Conservation (phyloP, 2,888 invertebrate species). For the Andrena flavipes region DNA sequence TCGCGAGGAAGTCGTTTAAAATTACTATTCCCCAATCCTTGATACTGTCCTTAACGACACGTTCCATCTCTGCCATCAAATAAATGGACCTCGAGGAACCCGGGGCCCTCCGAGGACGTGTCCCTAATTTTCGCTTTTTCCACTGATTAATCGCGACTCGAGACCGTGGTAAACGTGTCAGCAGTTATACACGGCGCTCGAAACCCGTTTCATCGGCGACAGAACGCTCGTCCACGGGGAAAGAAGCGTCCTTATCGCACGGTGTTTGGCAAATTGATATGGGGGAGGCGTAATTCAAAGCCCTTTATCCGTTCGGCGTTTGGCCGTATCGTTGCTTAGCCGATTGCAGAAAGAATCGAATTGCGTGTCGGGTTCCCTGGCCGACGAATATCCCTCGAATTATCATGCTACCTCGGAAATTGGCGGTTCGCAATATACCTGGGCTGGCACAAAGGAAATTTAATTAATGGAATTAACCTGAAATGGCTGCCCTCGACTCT, state of each 20-base stretch:
- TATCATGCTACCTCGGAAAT: constrained; percentile 57
- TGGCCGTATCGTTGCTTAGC: constrained; percentile 54
- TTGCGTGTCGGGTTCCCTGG: constrained; percentile 55
- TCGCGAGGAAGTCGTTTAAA: too few species aligned
- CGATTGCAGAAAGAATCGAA: constrained; percentile 64
- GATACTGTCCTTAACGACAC: too few species aligned
- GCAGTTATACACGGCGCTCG: neutral
- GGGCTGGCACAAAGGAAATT: constrained; percentile 68
- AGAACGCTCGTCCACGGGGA: neutral
- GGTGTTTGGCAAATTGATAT: constrained; percentile 34
- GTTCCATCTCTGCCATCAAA: neutral
- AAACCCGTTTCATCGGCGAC: constrained; percentile 6
- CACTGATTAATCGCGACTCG: neutral
- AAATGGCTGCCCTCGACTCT: constrained; percentile 61
- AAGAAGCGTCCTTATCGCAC: constrained; percentile 17
- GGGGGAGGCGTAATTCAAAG: constrained; percentile 35
- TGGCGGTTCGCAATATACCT: constrained; percentile 60
- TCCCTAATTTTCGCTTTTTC: neutral
- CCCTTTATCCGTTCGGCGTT: constrained; percentile 46
- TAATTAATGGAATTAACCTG: constrained; percentile 74
- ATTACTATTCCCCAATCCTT: too few species aligned
- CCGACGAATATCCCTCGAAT: constrained; percentile 53
- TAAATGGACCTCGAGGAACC: neutral
- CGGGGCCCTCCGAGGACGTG: neutral
- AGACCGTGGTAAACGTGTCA: neutral